phyloP scores from a whole-genome alignment of 2,888 invertebrate genomes.

The Odontocerum albicorne region DNA sequence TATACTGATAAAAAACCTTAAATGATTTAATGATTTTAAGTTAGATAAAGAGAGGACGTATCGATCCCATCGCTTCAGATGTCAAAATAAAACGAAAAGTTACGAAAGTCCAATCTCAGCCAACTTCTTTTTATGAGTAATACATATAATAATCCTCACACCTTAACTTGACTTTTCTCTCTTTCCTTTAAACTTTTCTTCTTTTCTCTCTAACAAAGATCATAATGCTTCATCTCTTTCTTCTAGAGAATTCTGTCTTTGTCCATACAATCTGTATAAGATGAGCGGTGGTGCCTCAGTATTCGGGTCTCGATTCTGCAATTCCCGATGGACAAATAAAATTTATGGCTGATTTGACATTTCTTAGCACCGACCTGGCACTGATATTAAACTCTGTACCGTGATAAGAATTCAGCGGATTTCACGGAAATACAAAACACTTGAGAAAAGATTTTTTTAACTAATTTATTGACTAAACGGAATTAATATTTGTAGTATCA shows the following conservation, averaged over 20 bases:
- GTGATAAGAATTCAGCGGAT: conserved; percentile 21
- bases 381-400: conserved; percentile 37
- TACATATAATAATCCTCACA: conserved; percentile 4
- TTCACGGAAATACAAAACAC: not conserved
- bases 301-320: conserved; percentile 45
- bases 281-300: conserved; percentile 40
- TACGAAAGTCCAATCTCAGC: conserved; percentile 1
- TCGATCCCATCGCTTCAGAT: too few relatives aligned
- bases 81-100: too few relatives aligned
- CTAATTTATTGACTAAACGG: too few relatives aligned
- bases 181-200: not conserved
- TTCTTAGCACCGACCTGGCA: conserved; percentile 43
- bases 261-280: conserved; percentile 12
- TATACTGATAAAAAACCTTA: too few relatives aligned
- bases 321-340: conserved; percentile 54
- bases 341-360: conserved; percentile 59
- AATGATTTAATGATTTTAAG: too few relatives aligned
- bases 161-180: conserved; percentile 1
- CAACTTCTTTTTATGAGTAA: conserved; percentile 3
- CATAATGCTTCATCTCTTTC: conserved; percentile 10
- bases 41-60: too few relatives aligned
- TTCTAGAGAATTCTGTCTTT: not conserved
- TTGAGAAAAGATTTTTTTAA: not conserved
- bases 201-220: conserved; percentile 9
- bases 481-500: too few relatives aligned